Conservation (phyloP, 2,888 invertebrate genomes). For the Sericinus montela region DNA sequence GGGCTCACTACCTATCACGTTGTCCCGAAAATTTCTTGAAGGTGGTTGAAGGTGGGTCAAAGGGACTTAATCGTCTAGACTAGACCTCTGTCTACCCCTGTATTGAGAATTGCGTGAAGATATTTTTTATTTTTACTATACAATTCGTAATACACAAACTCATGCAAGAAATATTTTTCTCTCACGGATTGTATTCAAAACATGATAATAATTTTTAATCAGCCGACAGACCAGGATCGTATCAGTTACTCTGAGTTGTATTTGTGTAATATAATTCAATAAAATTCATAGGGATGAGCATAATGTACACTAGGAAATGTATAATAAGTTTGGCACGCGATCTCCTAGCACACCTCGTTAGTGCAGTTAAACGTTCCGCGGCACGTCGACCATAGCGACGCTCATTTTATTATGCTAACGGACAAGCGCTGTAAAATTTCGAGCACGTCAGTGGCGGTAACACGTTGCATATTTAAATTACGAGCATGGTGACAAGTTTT, state of each 20-base stretch:
- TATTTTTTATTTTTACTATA: no score
- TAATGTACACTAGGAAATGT: neutral
- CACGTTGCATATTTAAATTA: slow-evolving; percentile 14
- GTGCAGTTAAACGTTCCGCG: slow-evolving; percentile 55
- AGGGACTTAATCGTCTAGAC: no score
- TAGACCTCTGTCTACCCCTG: no score
- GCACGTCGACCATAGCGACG: slow-evolving; percentile 40
- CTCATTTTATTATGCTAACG: slow-evolving; percentile 72
- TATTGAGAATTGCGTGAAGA: no score
- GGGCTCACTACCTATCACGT: no score
- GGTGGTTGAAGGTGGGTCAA: no score
- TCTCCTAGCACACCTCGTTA: slow-evolving; percentile 40
- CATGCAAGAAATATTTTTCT: no score
- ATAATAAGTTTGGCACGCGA: slow-evolving; percentile 36
- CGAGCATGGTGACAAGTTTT: slow-evolving; percentile 2
- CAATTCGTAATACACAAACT: no score
- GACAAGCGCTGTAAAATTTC: slow-evolving; percentile 67
- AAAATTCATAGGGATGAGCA: neutral
- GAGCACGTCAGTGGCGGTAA: slow-evolving; percentile 55
- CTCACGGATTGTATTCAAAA: no score
- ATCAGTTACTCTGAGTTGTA: neutral
- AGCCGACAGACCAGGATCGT: no score
- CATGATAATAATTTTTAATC: no score
- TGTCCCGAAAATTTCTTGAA: no score
- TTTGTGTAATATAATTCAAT: neutral